Conservation (phyloP, 1,140 invertebrate genomes). For the Caenorhabditis inopinata region DNA sequence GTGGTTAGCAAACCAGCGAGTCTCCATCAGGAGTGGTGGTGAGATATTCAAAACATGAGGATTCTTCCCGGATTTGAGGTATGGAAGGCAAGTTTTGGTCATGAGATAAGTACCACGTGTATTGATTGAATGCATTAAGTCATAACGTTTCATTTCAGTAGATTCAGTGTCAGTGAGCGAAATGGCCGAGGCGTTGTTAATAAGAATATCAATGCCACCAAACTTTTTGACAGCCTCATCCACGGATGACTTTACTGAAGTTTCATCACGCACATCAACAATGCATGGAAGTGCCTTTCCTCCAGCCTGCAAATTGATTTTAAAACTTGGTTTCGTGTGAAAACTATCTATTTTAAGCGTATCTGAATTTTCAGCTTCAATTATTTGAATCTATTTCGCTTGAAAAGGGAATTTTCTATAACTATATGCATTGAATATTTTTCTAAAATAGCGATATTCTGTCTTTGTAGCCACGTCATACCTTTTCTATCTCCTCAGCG, state of each 20-base stretch:
- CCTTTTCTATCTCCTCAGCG: conserved; percentile 85
- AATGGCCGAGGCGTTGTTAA: conserved; percentile 74
- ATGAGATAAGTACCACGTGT: conserved; percentile 86
- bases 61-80: conserved; percentile 83
- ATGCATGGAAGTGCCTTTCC: conserved; percentile 82
- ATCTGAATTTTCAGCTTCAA: no score
- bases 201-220: conserved; percentile 87
- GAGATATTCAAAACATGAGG: conserved; percentile 94
- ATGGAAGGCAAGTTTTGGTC: conserved; percentile 87
- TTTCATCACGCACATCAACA: conserved; percentile 88
- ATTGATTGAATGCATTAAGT: conserved; percentile 89
- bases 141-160: conserved; percentile 92
- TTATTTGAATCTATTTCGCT: no score
- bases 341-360: no score
- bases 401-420: no score
- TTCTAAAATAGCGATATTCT: no score
- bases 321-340: no score
- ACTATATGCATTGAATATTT: no score
- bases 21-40: conserved; percentile 85
- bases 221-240: conserved; percentile 84
- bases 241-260: conserved; percentile 80
- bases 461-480: no score
- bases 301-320: conserved; percentile 27
- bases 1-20: conserved; percentile 87
- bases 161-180: conserved; percentile 73